Percentiles rank a stretch among this genome's conserved stretches.
phyloP scores from a whole-genome alignment of 2,797 vertebrate genomes.

The Rhadinocentrus ornatus region DNA sequence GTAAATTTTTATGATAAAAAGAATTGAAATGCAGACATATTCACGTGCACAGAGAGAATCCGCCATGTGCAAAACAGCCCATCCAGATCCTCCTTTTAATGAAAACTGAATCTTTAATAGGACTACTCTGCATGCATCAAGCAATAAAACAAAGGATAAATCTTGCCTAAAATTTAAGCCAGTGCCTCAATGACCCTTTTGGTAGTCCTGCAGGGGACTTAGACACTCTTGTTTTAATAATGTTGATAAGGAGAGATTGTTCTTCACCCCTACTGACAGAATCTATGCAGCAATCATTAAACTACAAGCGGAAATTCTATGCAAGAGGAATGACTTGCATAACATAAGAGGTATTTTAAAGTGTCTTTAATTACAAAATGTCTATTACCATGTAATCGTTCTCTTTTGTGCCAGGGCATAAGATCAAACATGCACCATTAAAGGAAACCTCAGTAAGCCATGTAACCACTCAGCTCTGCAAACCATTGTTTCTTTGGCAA shows the following conservation, averaged over 20 bases:
- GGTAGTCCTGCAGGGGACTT: slow-evolving; percentile 12
- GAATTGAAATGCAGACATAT: slow-evolving; percentile 16
- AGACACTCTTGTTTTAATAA: slow-evolving; percentile 27
- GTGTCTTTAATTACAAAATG: slow-evolving; percentile 17
- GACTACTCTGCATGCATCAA: slow-evolving; percentile 2
- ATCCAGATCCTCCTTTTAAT: slow-evolving; percentile 38
- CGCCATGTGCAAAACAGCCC: slow-evolving; percentile 40
- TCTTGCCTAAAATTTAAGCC: slow-evolving; percentile 38
- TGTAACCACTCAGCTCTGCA: slow-evolving; percentile 45
- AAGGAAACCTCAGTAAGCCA: slow-evolving; percentile 42
- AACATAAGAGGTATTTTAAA: slow-evolving; percentile 19
- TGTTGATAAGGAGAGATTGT: slow-evolving; percentile 30
- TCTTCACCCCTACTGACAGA: slow-evolving; percentile 17
- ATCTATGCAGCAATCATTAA: slow-evolving; percentile 32
- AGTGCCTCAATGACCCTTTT: slow-evolving; percentile 15
- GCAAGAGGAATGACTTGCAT: slow-evolving; percentile 24
- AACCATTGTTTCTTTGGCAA: slow-evolving; percentile 39
- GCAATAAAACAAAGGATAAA: slow-evolving; percentile 34
- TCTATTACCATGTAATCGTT: slow-evolving; percentile 63
- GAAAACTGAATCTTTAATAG: slow-evolving; percentile 30
- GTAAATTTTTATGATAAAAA: slow-evolving; percentile 5
- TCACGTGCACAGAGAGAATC: slow-evolving; percentile 15
- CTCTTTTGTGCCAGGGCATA: slow-evolving; percentile 59
- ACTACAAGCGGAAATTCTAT: slow-evolving; percentile 9
- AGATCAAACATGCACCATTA: slow-evolving; percentile 66